Conservation (phyloP, 2,113 vertebrate species). For the Motacilla tschutschensis region DNA sequence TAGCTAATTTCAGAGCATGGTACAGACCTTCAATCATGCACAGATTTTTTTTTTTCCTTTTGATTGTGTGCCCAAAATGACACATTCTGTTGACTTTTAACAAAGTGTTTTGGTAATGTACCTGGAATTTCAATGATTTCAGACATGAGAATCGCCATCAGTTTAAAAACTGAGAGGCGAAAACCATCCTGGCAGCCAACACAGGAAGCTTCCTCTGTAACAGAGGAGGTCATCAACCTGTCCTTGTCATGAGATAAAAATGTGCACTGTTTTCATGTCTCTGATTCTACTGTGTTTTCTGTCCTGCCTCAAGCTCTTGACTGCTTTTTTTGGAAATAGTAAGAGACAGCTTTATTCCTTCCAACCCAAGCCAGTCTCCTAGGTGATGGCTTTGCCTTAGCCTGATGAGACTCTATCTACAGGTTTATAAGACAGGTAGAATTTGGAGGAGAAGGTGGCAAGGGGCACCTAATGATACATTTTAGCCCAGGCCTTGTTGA, state of each 20-base stretch:
- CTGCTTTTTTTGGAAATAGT: background rate
- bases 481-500: background rate
- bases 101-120: background rate
- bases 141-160: background rate
- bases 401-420: background rate
- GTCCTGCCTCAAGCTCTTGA: background rate
- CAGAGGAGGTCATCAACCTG: conserved; percentile 22
- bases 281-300: background rate
- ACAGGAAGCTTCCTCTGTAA: background rate
- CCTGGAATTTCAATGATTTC: conserved; percentile 17
- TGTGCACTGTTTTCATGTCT: background rate
- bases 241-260: conserved; percentile 38
- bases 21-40: background rate
- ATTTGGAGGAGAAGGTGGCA: background rate
- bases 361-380: background rate
- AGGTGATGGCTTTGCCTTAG: background rate
- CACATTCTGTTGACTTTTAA: conserved; percentile 31
- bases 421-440: background rate
- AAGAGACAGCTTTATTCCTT: conserved; percentile 1
- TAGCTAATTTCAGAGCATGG: background rate
- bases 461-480: background rate
- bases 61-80: background rate
- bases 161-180: conserved; percentile 10
- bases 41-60: background rate
- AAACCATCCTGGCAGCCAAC: conserved; percentile 3